Base-by-base conservation (phyloP, 2,113 vertebrate genomes). In the Engystomops pustulosus region DNA sequence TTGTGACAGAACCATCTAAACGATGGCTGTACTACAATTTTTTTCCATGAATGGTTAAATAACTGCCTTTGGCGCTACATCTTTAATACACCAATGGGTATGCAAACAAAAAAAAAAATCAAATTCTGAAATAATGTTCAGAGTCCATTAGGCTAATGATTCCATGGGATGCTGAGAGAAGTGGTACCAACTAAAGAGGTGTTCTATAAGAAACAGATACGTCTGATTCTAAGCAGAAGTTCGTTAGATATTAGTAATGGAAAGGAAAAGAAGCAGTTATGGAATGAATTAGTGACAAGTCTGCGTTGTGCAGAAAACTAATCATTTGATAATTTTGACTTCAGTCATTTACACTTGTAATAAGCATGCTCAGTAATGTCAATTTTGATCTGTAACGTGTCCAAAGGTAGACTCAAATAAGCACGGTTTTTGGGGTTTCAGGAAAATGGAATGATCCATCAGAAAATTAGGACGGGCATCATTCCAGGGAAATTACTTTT, bases 51-150 rank as follows among this genome's bases (percentile, higher is more conserved):
- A 47, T 47, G 18, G 70, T 51, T 74, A 36, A 2, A 15, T n/a
- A 30, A 27, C 18, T 23, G 2, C 0, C 6, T 17, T 45, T n/a
- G 17, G 11, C 32, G 18, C 75, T 78, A 76, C 47, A 78, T 51
- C 51, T 60, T 58, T 49, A 70, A 41, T 70, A 74, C n/a, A n/a
- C 44, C 70, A 78, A 78, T 78, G 75, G 49, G 75, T 60, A 58
- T 41, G 75, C 75, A 78, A 78, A 78, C 41, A 0, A 78, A 58
- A 78, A 78, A 55, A 0, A 78, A 58, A 78, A 78, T 60, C 20
- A 38, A 67, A 60, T 78, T 78, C 20, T 58, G 75, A 41, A 78
- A 78, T 58, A 76, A 58, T 74, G 44, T 49, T 30, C 23, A 74
- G 44, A 45, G 23, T 55, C 72, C 36, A 77, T 2, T 25, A 30